phyloP scores from a whole-genome alignment of 1,140 invertebrate species.

The Nixonia krombeini region DNA sequence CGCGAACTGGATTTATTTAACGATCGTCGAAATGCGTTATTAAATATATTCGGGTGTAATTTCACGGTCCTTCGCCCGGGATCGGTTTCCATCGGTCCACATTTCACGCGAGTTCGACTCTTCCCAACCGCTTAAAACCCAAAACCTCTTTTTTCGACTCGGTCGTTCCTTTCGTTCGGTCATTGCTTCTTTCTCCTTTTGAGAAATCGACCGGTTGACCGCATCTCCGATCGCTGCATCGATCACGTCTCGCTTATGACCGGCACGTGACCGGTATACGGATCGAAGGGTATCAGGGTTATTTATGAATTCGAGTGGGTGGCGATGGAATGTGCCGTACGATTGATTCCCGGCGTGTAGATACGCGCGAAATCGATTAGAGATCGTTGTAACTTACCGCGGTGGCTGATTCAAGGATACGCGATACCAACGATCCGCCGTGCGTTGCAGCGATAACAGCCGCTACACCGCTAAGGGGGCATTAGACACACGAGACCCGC shows the following conservation, averaged over 20 bases:
- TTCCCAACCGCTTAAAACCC: no score
- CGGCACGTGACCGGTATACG: not conserved
- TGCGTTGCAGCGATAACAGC: slow-evolving; percentile 36
- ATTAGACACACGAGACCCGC: slow-evolving; percentile 27
- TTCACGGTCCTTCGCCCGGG: no score
- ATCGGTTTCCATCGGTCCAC: no score
- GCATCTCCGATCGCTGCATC: not conserved
- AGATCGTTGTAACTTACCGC: slow-evolving; percentile 32
- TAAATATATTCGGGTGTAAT: no score
- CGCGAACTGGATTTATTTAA: no score
- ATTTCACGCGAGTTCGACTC: no score
- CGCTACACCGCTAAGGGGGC: slow-evolving; percentile 25
- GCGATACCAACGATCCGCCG: slow-evolving; percentile 18
- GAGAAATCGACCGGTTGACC: not conserved
- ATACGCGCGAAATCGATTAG: slow-evolving; percentile 39
- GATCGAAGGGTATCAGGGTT: not conserved
- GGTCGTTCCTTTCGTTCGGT: no score
- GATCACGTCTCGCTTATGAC: not conserved
- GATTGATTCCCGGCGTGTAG: slow-evolving; percentile 20
- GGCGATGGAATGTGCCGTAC: slow-evolving; percentile 24
- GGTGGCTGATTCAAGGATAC: slow-evolving; percentile 34
- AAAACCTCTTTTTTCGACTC: no score
- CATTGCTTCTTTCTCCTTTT: not conserved
- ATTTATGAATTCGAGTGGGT: slow-evolving; percentile 44
- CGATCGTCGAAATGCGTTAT: no score